Evolutionary conservation across 2,113 vertebrate species (phyloP).

Genomic region (Odontophorus gujanensis): DNA sequence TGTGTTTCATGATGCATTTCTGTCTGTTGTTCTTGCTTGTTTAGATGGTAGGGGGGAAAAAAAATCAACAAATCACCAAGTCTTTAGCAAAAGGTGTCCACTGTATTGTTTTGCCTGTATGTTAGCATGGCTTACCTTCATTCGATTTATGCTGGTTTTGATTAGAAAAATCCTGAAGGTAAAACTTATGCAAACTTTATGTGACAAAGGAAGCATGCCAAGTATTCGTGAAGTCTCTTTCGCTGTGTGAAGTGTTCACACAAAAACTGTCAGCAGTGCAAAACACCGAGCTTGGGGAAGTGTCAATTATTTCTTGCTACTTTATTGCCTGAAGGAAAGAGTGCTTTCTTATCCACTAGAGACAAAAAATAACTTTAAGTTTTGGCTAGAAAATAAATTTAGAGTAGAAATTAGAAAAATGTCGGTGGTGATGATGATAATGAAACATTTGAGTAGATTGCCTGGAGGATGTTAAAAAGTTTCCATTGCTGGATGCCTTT

Average conservation of each 20-base stretch:
- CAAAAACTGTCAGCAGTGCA: neutral
- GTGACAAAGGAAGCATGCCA: neutral
- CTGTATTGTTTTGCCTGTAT: neutral
- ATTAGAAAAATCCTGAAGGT: neutral
- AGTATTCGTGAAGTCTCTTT: neutral
- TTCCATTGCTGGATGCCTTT: neutral
- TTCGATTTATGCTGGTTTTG: neutral
- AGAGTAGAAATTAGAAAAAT: neutral
- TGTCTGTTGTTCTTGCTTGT: neutral
- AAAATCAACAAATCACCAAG: neutral
- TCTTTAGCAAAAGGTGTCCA: neutral
- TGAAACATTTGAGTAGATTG: neutral
- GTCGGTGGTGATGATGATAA: neutral
- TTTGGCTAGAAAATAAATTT: neutral
- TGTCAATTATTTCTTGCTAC: neutral
- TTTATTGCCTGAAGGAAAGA: neutral
- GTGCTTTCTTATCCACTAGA: neutral
- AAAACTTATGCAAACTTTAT: neutral
- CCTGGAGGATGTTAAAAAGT: neutral
- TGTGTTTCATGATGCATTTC: rapidly evolving
- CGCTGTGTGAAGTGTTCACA: neutral
- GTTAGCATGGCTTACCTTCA: neutral
- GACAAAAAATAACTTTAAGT: neutral
- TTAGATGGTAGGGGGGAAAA: neutral
- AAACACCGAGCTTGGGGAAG: neutral